Evolutionary conservation across 2,113 vertebrate species (phyloP).

Genomic region (Grammatotria lemairii): DNA sequence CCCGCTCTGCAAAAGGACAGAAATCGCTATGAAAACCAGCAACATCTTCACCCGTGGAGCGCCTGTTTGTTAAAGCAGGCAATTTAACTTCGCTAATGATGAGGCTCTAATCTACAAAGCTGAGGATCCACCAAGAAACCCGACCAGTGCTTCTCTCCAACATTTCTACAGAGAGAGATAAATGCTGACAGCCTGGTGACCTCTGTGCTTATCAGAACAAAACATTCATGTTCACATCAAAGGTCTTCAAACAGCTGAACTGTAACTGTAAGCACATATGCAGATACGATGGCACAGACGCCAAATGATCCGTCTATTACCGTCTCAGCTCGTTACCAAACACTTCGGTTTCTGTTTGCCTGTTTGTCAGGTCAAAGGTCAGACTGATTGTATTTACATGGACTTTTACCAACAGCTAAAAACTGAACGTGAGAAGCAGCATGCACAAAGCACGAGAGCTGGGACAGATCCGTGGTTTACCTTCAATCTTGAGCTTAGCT

Average conservation of each 20-base stretch:
- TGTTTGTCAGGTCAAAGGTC: not conserved
- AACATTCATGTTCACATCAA: not conserved
- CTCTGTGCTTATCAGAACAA: not conserved
- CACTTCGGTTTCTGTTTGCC: not conserved
- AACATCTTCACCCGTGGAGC: not conserved
- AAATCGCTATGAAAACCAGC: no score
- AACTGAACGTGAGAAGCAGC: not conserved
- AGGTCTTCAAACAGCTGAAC: not conserved
- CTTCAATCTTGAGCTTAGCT: constrained; percentile 89
- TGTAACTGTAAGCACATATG: not conserved
- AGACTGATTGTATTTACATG: not conserved
- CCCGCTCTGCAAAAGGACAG: constrained; percentile 76
- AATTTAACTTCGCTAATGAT: not conserved
- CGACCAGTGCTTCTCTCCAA: not conserved
- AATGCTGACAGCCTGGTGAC: not conserved
- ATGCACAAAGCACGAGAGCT: not conserved
- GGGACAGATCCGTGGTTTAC: constrained; percentile 40
- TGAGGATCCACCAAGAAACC: not conserved
- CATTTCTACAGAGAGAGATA: not conserved
- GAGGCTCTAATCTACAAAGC: not conserved
- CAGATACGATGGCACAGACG: not conserved
- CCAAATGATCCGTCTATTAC: not conserved
- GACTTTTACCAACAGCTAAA: not conserved
- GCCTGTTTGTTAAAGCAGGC: not conserved
- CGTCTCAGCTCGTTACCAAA: not conserved